Evolutionary conservation across 2,888 invertebrate species (phyloP), one percentile per base, ranked within the genome.

Genomic region (Idaea straminata): DNA sequence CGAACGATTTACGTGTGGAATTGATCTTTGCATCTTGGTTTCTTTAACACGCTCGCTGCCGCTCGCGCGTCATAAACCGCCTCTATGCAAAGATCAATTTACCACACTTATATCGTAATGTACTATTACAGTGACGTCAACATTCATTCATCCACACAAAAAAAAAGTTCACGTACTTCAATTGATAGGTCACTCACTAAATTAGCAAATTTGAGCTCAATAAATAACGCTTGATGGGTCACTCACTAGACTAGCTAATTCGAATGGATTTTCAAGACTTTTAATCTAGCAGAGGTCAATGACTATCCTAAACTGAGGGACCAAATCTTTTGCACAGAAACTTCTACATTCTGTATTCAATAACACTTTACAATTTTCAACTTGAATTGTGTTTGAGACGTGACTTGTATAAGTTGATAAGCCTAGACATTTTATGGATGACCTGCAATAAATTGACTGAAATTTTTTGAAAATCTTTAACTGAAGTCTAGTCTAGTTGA

Each of bases 351-450:
- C 5, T 16, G 34, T 59, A 59, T 59, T 59, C 59, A 59, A 59
- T 59, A 59, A 59, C 34, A 59, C 34, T 59, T 59, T 59, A 13
- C 36, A 61, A 63, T 64, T 64, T 64, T 57, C 60, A n/a, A 15
- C 38, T 60, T 60, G 66, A 66, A 34, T 65, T 58, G 65, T 68
- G 59, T 66, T 68, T 34, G n/a, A 25, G 58, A 67, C 68, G 70
- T 70, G 70, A 70, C 68, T 68, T 63, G 64, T 59, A n/a, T 25
- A 25, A 25, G 25, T 25, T 61, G 65, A 66, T 68, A 64, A 68
- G 64, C 59, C 34, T 25, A 69, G 66, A 65, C 64, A 16, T 61
- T 65, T 62, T 47, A 64, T 15, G 59, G 61, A 67, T 64, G 62
- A 63, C 64, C 66, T 64, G 62, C 59, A 62, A 62, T 64, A 66